Evolutionary conservation across 2,888 invertebrate genomes (phyloP).

Genomic region (Pseudococcus jackbeardsleyi): DNA sequence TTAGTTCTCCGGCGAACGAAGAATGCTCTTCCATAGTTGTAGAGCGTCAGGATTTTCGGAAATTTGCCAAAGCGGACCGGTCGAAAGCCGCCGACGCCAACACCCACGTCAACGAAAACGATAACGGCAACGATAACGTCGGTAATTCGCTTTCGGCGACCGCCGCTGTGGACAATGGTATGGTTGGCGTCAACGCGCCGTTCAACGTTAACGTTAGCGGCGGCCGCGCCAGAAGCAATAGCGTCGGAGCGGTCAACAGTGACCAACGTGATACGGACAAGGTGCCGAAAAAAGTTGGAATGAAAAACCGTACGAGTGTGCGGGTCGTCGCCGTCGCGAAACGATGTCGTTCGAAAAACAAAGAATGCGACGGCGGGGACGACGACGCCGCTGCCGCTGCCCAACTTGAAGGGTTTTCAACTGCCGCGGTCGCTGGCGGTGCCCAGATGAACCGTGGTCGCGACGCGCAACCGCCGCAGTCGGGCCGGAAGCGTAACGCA

Average conservation of each 20-base stretch:
- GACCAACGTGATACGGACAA: neutral
- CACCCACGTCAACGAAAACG: neutral
- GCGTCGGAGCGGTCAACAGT: neutral
- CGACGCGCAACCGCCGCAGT: neutral
- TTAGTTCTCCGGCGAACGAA: slow-evolving; percentile 66
- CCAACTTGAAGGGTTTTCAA: too few species aligned
- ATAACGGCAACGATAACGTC: neutral
- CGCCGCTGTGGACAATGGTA: neutral
- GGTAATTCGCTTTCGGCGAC: too few species aligned
- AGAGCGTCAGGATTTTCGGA: neutral
- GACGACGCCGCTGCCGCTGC: neutral
- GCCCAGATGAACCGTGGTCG: neutral
- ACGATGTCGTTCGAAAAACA: neutral
- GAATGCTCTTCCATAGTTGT: neutral
- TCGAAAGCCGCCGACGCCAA: too few species aligned
- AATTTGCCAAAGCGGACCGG: slow-evolving; percentile 19
- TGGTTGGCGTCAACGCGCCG: neutral
- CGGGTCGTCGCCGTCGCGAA: neutral
- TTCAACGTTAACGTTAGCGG: neutral
- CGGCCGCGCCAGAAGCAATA: neutral
- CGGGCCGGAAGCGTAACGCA: neutral
- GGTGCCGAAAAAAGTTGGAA: neutral
- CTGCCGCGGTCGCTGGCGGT: too few species aligned
- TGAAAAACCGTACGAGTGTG: neutral
- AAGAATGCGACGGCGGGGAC: neutral